Percentiles rank a stretch among this genome's conserved stretches.
These are phyloP conservation scores for Drosophila varians DNA, from an alignment of 1,140 invertebrate genomes.

Conservation along the genomic window DNA sequence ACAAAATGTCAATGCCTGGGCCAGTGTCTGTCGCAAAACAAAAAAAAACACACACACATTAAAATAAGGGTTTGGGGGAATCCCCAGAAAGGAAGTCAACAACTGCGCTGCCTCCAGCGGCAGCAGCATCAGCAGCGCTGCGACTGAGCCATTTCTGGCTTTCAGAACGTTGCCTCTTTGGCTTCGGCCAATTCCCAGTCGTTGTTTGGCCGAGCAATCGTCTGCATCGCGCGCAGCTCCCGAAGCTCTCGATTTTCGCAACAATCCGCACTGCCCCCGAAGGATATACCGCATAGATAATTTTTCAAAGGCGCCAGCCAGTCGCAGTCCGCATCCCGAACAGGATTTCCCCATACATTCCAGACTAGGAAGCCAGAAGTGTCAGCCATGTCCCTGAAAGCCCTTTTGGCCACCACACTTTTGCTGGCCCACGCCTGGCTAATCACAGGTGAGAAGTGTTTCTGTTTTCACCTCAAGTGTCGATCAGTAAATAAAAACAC, in stretches of 20 bases:
- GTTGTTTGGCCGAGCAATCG: conserved; percentile 64
- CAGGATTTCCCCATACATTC: conserved; percentile 52
- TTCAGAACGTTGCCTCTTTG: conserved; percentile 38
- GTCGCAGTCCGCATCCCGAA: conserved; percentile 46
- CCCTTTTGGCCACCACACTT: conserved; percentile 58
- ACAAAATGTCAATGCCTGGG: conserved; percentile 31
- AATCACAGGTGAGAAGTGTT: conserved; percentile 58
- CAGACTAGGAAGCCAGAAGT: conserved; percentile 11
- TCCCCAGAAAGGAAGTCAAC: conserved; percentile 45
- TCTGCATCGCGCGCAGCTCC: conserved; percentile 72
- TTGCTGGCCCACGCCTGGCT: conserved; percentile 64
- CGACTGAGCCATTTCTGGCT: conserved; percentile 20
- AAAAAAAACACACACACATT: conserved; percentile 4
- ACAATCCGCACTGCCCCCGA: neutral
- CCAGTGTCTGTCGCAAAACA: neutral
- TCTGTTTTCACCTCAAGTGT: conserved; percentile 6
- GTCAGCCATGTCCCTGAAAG: conserved; percentile 61
- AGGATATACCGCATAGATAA: conserved; percentile 31
- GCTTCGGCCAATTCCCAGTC: conserved; percentile 64
- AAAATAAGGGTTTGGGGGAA: conserved; percentile 25
- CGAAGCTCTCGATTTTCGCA: conserved; percentile 7
- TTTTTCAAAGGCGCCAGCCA: conserved; percentile 51
- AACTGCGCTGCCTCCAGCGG: neutral
- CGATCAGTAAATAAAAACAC: conserved; percentile 23
- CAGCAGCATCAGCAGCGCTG: conserved; percentile 39